Conservation (phyloP, 2,888 invertebrate genomes). For the Colletes collaris region DNA sequence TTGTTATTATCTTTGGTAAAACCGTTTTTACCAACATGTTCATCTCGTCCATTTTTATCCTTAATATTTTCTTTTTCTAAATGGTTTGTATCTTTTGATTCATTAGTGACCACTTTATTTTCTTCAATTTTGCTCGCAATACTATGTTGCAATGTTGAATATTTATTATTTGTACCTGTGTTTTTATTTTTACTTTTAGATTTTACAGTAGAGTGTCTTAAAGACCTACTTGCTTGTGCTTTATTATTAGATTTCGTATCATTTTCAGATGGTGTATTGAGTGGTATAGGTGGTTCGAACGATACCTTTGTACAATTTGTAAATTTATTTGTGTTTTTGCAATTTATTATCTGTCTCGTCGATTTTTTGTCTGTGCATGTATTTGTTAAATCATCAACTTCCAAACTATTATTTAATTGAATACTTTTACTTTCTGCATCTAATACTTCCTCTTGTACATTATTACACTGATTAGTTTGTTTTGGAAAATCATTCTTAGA, state of each 20-base stretch:
- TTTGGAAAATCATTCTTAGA: neutral
- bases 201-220: neutral
- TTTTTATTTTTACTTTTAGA: neutral
- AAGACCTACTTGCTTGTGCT: slow-evolving; percentile 13
- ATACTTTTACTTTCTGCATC: neutral
- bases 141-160: neutral
- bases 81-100: neutral
- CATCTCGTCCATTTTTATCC: neutral
- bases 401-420: neutral
- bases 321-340: neutral
- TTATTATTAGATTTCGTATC: neutral
- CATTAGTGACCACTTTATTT: neutral
- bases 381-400: neutral
- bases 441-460: neutral
- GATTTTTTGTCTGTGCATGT: neutral
- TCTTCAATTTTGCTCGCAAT: neutral
- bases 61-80: neutral
- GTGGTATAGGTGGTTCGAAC: neutral
- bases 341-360: neutral
- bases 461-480: neutral
- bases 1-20: neutral
- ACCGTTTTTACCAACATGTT: slow-evolving; percentile 1
- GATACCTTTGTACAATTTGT: slow-evolving; percentile 1
- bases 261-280: neutral
- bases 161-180: neutral